A percentile compares a stretch with the other conserved stretches of the same genome.
These are phyloP conservation scores for Eutolmus rufibarbis DNA, from an alignment of 2,888 invertebrate genomes.

Conservation along the genomic window DNA sequence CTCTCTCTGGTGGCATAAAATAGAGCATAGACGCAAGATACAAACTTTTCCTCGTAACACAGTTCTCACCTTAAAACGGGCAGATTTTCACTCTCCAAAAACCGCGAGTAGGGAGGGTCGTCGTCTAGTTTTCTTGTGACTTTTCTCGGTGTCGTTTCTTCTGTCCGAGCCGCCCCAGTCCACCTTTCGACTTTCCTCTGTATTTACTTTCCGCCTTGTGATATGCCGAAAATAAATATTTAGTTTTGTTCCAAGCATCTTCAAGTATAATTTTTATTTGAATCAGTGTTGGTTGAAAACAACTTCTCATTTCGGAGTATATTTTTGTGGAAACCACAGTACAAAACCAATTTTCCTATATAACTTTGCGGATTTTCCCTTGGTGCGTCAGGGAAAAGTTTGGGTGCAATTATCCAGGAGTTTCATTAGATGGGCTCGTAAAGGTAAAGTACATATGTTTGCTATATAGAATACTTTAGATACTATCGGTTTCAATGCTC, in stretches of 20 bases:
- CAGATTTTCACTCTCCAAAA: background rate
- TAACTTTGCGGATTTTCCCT: background rate
- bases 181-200: background rate
- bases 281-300: background rate
- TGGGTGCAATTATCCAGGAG: background rate
- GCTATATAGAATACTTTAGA: background rate
- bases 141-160: background rate
- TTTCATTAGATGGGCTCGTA: background rate
- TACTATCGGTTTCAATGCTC: background rate
- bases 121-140: background rate
- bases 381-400: background rate
- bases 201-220: background rate
- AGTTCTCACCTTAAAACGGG: background rate
- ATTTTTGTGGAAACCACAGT: background rate
- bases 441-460: background rate
- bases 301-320: background rate
- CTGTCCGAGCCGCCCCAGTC: background rate
- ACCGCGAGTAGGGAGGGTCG: background rate
- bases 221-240: background rate
- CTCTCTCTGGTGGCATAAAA: background rate
- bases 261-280: background rate
- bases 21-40: background rate
- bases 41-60: background rate
- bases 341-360: background rate
- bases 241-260: background rate